Base-by-base conservation (phyloP, 2,888 invertebrate genomes). In the Mechanitis mazaeus region DNA sequence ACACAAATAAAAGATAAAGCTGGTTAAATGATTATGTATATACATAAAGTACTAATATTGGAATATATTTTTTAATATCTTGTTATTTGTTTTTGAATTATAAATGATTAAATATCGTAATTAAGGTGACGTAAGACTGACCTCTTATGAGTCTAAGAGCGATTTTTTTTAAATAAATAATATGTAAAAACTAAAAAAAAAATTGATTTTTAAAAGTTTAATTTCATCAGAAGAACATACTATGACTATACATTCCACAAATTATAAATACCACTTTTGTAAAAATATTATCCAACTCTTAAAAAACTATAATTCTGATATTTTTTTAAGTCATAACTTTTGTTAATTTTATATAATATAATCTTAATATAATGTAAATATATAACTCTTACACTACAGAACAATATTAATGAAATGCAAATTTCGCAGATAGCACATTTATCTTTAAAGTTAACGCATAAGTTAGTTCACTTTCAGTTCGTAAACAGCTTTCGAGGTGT, bases 321-420 rank as follows among this genome's bases (percentile, higher is more conserved):
- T 53, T 58, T 31, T 50, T 11, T 11, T 35, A 35, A 35, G 1
- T 42, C 42, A 42, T 42, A 3, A 42, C 9, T 42, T 7, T 9
- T 42, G 9, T 42, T 42, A 9, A 7, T 42, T 7, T 42, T 42
- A 42, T 9, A 42, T 9, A 5, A 9, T 7, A 9, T 42, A 3
- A 42, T 42, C 11, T 5, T 9, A 11, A 3, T 6, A 2, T 4
- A n/a, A 35, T 55, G 50, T 31, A 7, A 31, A 31, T 31, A 31
- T 31, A 31, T 7, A 56, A 55, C 67, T 70, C 70, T 47, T 69
- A 38, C 31, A 53, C 67, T 64, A 67, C 64, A 54, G 59, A 59
- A 61, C 63, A 47, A 61, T 53, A 63, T 54, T 38, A 60, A 67
- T 67, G 63, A 60, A 63, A 54, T 65, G 61, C 64, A 67, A n/a